These are phyloP conservation scores for Crypturellus tataupa DNA, from an alignment of 2,797 vertebrate genomes.

Conservation along the genomic window DNA sequence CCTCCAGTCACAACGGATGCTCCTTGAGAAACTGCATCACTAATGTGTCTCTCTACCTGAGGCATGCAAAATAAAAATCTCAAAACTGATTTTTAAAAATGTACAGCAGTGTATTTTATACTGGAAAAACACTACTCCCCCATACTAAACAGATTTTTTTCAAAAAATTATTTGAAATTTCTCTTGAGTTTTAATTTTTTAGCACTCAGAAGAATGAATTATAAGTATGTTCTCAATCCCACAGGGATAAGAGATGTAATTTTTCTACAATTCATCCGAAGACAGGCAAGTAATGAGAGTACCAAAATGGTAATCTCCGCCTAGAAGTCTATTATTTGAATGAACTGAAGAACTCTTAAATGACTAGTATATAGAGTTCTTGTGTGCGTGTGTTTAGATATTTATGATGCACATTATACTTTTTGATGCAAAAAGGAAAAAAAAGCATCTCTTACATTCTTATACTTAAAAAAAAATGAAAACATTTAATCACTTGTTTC, in stretches of 20 bases:
- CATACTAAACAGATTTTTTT: not conserved
- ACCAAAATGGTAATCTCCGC: not conserved
- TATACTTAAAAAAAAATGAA: not conserved
- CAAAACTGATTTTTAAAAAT: not conserved
- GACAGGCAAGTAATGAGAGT: not conserved
- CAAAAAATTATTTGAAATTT: not conserved
- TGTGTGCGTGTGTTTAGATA: not conserved
- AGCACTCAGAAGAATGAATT: not conserved
- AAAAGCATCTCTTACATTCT: not conserved
- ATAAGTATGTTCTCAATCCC: not conserved
- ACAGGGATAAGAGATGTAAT: not conserved
- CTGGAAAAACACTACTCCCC: not conserved
- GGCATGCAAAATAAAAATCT: not conserved
- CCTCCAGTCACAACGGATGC: constrained; percentile 90
- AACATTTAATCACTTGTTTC: not conserved
- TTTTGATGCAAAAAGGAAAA: not conserved
- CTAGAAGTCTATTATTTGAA: not conserved
- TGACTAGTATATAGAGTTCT: not conserved
- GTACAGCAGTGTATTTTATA: not conserved
- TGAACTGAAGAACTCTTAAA: not conserved
- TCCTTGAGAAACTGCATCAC: constrained; percentile 89
- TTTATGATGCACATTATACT: not conserved
- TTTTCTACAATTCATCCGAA: not conserved
- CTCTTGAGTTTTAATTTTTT: not conserved
- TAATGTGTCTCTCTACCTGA: constrained; percentile 91